phyloP scores from a whole-genome alignment of 2,797 vertebrate genomes.

The Microcaecilia unicolor region DNA sequence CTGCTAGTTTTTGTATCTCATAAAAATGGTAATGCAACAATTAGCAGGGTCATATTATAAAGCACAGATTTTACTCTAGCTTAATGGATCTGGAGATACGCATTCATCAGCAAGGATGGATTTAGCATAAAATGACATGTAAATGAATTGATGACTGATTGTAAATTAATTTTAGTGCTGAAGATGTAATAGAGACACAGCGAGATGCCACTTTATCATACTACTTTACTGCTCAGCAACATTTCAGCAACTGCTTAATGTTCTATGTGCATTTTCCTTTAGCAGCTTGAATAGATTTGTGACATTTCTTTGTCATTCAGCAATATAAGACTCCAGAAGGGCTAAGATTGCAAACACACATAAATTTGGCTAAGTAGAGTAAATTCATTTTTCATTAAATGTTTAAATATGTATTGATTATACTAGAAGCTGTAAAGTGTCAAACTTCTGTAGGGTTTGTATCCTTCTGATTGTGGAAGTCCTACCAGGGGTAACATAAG shows the following conservation, averaged over 20 bases:
- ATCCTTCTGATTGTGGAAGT: constrained; percentile 4
- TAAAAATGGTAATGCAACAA: constrained; percentile 74
- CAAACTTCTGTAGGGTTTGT: not conserved
- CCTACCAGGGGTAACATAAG: not conserved
- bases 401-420: constrained; percentile 44
- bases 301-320: constrained; percentile 40
- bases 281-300: constrained; percentile 54
- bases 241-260: constrained; percentile 61
- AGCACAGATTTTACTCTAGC: constrained; percentile 60
- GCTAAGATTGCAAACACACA: constrained; percentile 41
- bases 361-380: constrained; percentile 50
- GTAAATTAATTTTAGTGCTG: constrained; percentile 93
- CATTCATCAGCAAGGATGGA: constrained; percentile 76
- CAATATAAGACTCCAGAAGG: constrained; percentile 37
- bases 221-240: constrained; percentile 61
- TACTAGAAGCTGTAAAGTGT: constrained; percentile 19
- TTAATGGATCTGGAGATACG: constrained; percentile 63
- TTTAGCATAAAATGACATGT: constrained; percentile 83
- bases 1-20: constrained; percentile 59
- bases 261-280: constrained; percentile 39
- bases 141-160: constrained; percentile 79
- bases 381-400: constrained; percentile 57
- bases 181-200: constrained; percentile 63
- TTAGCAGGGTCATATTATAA: constrained; percentile 69
- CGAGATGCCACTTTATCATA: constrained; percentile 61